A percentile compares a stretch with the other conserved stretches of the same genome.
These are phyloP conservation scores for Rhabdomys pumilio DNA, from an alignment of 2,797 vertebrate species.

Conservation along the genomic window DNA sequence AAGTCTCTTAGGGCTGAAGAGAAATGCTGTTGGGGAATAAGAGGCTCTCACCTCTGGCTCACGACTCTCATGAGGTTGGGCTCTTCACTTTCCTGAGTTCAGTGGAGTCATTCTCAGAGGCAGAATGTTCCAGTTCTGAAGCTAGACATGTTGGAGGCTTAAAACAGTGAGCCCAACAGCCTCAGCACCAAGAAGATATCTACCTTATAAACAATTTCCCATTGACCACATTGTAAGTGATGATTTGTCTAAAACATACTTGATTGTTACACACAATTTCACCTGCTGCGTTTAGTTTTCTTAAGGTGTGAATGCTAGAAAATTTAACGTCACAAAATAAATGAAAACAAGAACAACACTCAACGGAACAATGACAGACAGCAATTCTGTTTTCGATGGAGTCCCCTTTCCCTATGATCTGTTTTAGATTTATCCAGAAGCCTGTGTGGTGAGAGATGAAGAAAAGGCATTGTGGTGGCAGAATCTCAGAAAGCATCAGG, in stretches of 20 bases:
- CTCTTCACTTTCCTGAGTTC: background rate
- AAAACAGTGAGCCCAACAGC: too few species aligned
- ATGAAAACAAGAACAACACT: background rate
- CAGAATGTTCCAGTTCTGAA: background rate
- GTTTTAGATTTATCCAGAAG: conserved; percentile 82
- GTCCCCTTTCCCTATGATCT: background rate
- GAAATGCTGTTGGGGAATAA: background rate
- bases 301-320: background rate
- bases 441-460: conserved; percentile 85
- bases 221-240: background rate
- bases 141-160: background rate
- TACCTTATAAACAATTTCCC: background rate
- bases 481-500: conserved; percentile 61
- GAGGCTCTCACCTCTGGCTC: background rate
- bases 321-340: background rate
- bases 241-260: background rate
- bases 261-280: background rate
- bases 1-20: background rate
- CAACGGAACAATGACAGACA: background rate
- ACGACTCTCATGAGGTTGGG: background rate
- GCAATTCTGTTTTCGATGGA: background rate
- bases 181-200: background rate
- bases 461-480: conserved; percentile 85
- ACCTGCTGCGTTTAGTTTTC: background rate
- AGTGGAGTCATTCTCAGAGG: background rate